phyloP scores from a whole-genome alignment of 2,888 invertebrate species.

The Diarsia rubi region DNA sequence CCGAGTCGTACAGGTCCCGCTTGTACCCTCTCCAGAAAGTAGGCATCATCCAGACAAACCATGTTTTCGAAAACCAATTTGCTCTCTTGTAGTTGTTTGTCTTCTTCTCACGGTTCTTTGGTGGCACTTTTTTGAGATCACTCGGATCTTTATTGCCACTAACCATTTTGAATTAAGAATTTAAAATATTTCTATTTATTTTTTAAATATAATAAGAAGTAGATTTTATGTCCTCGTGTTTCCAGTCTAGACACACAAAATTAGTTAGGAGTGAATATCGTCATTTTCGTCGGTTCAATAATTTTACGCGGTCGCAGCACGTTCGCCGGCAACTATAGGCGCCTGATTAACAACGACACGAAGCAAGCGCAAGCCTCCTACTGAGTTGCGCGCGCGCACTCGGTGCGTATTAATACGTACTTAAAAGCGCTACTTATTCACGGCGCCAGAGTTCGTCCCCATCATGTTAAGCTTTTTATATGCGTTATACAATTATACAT shows the following conservation, averaged over 20 bases:
- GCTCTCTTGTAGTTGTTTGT: conserved; percentile 86
- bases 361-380: conserved; percentile 82
- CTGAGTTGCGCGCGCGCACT: conserved; percentile 82
- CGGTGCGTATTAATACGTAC: conserved; percentile 60
- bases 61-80: conserved; percentile 84
- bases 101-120: conserved; percentile 87
- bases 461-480: conserved; percentile 52
- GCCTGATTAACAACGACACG: conserved; percentile 79
- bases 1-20: conserved; percentile 92
- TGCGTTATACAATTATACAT: conserved; percentile 26
- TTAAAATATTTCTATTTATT: conserved; percentile 42
- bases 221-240: conserved; percentile 61
- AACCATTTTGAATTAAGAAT: conserved; percentile 81
- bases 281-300: conserved; percentile 75
- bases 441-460: conserved; percentile 44
- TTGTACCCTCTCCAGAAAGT: conserved; percentile 91
- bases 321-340: conserved; percentile 78
- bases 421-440: conserved; percentile 57
- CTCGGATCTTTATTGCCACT: conserved; percentile 87
- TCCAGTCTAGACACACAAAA: conserved; percentile 64
- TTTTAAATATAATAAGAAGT: conserved; percentile 50
- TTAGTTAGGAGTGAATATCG: conserved; percentile 74
- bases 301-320: conserved; percentile 74
- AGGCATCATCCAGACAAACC: conserved; percentile 90
- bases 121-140: conserved; percentile 86